Percentiles rank a stretch among this genome's conserved stretches.
phyloP scores from a whole-genome alignment of 1,140 invertebrate genomes.

The Zaprionus ghesquierei region DNA sequence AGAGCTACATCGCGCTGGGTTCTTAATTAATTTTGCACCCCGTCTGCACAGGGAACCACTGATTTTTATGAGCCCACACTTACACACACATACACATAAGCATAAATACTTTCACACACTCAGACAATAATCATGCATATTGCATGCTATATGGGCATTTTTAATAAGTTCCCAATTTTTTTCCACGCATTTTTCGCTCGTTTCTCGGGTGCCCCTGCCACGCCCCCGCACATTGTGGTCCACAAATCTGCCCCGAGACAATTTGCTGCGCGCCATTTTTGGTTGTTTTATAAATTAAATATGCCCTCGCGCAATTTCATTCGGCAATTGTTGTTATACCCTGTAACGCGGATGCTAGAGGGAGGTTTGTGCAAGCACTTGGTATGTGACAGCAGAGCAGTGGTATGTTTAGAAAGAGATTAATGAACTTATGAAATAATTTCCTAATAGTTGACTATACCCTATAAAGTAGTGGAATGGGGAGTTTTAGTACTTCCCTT shows the following conservation, averaged over 20 bases:
- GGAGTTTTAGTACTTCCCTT: too few species aligned
- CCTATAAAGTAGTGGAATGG: too few species aligned
- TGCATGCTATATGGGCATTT: slow-evolving; percentile 76
- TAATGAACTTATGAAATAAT: not conserved
- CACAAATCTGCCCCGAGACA: slow-evolving; percentile 32
- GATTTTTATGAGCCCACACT: slow-evolving; percentile 64
- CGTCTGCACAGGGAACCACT: slow-evolving; percentile 39
- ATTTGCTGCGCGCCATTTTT: slow-evolving; percentile 54
- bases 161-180: slow-evolving; percentile 73
- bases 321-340: slow-evolving; percentile 35
- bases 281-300: slow-evolving; percentile 75
- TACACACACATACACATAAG: slow-evolving; percentile 12
- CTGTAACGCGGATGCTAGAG: not conserved
- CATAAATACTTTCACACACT: slow-evolving; percentile 11
- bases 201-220: not conserved
- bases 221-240: not conserved
- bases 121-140: slow-evolving; percentile 45
- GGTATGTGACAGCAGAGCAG: not conserved
- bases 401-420: not conserved
- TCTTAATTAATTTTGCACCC: slow-evolving; percentile 70
- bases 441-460: too few species aligned
- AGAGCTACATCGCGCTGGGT: too few species aligned
- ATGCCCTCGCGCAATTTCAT: slow-evolving; percentile 56
- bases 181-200: slow-evolving; percentile 12
- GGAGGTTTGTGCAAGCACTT: not conserved